Evolutionary conservation across 2,888 invertebrate genomes (phyloP).

Genomic region (Scrobipalpa atriplicella): DNA sequence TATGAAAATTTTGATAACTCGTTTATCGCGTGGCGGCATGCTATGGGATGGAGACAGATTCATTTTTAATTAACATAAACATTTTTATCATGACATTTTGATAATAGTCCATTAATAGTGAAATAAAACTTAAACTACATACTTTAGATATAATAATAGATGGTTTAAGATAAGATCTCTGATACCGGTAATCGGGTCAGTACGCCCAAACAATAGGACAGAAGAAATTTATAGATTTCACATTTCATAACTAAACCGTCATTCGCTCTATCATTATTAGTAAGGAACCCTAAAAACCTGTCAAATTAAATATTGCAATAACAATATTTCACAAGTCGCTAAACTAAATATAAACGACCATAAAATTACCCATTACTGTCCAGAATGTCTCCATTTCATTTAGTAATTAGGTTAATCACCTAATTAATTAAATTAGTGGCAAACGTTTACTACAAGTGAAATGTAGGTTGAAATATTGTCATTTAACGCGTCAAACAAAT

Average conservation of each 20-base stretch:
- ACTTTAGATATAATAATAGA: no score
- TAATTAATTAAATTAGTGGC: conserved; percentile 5
- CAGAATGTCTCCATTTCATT: conserved; percentile 14
- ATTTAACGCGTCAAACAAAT: background rate
- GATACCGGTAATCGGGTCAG: no score
- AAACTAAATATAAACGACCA: background rate
- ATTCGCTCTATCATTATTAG: background rate
- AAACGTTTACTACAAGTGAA: background rate
- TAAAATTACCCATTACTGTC: background rate
- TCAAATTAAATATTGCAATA: background rate
- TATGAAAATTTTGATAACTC: no score
- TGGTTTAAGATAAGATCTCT: no score
- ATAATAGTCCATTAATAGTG: no score
- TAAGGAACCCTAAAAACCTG: background rate
- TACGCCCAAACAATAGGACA: no score
- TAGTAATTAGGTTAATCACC: conserved; percentile 24
- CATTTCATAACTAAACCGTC: background rate
- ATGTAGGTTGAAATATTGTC: background rate
- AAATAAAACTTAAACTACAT: no score
- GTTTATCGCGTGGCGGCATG: no score
- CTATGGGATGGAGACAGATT: no score
- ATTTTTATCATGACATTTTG: no score
- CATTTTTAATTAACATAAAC: no score
- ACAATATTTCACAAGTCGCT: conserved; percentile 2
- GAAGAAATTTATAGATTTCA: no score